phyloP scores from a whole-genome alignment of 1,140 invertebrate species.

The Palaemon carinicauda region DNA sequence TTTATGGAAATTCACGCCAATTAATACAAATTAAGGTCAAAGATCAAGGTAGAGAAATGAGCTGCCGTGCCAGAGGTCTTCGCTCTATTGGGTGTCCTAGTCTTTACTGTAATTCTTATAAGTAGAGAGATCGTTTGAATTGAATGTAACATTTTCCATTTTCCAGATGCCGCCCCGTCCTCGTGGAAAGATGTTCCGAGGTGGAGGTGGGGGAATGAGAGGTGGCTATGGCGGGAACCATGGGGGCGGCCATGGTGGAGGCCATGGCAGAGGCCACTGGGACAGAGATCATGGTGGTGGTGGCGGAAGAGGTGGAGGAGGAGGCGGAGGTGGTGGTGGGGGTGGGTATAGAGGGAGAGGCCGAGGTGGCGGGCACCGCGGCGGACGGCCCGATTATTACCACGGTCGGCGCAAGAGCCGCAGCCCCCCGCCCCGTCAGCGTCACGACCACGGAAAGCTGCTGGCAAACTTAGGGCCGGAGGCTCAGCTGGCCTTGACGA shows the following conservation, averaged over 20 bases:
- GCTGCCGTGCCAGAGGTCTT: too few species aligned
- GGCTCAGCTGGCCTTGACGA: slow-evolving; percentile 37
- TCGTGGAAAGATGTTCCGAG: too few species aligned
- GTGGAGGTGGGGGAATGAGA: too few species aligned
- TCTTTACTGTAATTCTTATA: too few species aligned
- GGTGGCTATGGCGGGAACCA: background rate
- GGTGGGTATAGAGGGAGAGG: slow-evolving; percentile 15
- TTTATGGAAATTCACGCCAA: too few species aligned
- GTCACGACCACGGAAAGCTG: slow-evolving; percentile 32
- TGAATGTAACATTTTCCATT: too few species aligned
- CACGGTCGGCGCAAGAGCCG: slow-evolving; percentile 13
- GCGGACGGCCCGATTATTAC: slow-evolving; percentile 9
- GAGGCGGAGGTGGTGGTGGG: background rate
- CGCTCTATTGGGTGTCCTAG: too few species aligned
- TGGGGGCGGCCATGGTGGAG: background rate
- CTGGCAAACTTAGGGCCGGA: slow-evolving; percentile 41
- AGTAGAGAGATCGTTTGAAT: too few species aligned
- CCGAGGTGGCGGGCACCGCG: background rate
- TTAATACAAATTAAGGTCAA: too few species aligned
- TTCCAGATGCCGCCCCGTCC: too few species aligned
- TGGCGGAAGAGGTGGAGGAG: slow-evolving; percentile 6
- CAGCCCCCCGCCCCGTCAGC: background rate
- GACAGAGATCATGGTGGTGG: background rate
- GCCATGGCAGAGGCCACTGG: background rate
- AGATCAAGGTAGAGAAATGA: too few species aligned